Percentiles rank a stretch among this genome's conserved stretches.
Evolutionary conservation across 2,888 invertebrate species (phyloP).

Genomic region (Rapana venosa): DNA sequence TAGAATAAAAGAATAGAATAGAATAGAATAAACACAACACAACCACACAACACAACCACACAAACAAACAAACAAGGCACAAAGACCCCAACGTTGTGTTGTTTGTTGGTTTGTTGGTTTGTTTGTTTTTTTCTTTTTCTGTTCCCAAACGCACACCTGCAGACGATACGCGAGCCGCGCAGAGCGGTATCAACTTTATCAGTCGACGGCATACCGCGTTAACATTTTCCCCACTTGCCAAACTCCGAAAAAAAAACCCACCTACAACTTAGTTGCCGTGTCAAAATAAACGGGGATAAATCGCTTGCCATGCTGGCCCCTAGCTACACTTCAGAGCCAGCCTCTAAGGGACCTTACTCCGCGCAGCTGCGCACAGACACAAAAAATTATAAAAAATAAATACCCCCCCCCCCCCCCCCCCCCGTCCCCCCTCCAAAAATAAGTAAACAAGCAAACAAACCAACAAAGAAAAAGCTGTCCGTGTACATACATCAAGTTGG

Average conservation of each 20-base stretch:
- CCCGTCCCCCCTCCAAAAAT: too few relatives aligned
- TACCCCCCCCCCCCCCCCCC: too few relatives aligned
- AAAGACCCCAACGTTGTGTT: too few relatives aligned
- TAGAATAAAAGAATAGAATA: too few relatives aligned
- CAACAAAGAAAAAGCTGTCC: not conserved
- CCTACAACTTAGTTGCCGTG: not conserved
- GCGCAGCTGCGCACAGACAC: not conserved
- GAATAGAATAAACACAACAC: too few relatives aligned
- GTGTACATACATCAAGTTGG: not conserved
- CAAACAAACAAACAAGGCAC: too few relatives aligned
- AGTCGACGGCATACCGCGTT: not conserved
- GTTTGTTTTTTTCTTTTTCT: too few relatives aligned
- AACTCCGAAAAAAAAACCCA: slow-evolving; percentile 1
- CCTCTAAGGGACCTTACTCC: not conserved
- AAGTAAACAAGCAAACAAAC: too few relatives aligned
- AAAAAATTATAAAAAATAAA: not conserved
- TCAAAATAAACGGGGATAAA: slow-evolving; percentile 19
- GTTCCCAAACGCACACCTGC: slow-evolving; percentile 2
- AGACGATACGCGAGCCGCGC: not conserved
- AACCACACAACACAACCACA: too few relatives aligned
- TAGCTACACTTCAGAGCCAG: not conserved
- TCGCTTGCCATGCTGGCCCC: not conserved
- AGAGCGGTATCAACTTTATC: not conserved
- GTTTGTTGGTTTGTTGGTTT: too few relatives aligned
- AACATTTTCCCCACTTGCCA: not conserved